Conservation (phyloP, 2,888 invertebrate species). For the Pollenia labialis region DNA sequence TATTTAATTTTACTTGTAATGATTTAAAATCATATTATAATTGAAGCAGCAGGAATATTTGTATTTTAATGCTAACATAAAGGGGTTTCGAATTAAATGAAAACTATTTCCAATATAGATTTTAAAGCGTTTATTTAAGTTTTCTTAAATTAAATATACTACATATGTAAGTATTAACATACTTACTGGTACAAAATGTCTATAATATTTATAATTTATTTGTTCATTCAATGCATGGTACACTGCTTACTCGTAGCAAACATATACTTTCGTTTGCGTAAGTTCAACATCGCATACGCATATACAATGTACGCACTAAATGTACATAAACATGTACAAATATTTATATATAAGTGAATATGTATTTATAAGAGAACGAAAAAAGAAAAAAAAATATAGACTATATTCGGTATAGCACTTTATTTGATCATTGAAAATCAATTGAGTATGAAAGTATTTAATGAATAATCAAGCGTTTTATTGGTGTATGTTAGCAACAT, state of each 20-base stretch:
- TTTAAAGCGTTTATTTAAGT: no score
- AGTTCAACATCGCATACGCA: not conserved
- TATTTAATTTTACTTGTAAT: no score
- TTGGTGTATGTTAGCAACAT: not conserved
- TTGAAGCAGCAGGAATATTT: no score
- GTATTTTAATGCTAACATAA: no score
- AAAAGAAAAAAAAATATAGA: not conserved
- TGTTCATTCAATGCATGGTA: not conserved
- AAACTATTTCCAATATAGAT: no score
- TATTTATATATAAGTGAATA: no score
- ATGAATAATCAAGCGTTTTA: conserved; percentile 53
- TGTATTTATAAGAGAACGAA: not conserved
- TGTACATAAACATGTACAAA: no score
- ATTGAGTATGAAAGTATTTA: conserved; percentile 62
- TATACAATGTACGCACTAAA: not conserved
- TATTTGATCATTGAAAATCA: conserved; percentile 58
- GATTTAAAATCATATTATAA: no score
- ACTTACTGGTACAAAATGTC: not conserved
- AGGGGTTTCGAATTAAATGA: no score
- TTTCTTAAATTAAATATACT: not conserved
- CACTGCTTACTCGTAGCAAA: not conserved
- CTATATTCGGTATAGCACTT: conserved; percentile 11
- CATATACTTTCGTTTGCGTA: not conserved
- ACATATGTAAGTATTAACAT: not conserved
- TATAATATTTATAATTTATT: not conserved